A percentile compares a stretch with the other conserved stretches of the same genome.
Evolutionary conservation across 2,113 vertebrate genomes (phyloP).

Genomic region (Micronisus gabar): DNA sequence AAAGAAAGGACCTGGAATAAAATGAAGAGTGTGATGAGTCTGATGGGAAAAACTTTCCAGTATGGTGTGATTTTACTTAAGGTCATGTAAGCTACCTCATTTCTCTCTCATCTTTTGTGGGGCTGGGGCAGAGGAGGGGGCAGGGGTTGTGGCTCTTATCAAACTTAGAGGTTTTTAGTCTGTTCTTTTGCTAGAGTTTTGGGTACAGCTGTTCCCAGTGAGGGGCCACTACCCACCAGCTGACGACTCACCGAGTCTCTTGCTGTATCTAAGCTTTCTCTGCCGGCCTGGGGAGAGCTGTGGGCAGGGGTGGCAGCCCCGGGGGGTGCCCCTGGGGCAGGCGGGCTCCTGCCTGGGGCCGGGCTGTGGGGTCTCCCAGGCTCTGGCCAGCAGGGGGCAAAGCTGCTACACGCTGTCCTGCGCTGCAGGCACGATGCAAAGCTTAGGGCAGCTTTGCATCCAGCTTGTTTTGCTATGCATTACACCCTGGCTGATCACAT

Average conservation of each 20-base stretch:
- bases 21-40: neutral
- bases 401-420: neutral
- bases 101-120: neutral
- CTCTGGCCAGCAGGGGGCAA: slow-evolving; percentile 35
- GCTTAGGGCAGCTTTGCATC: too few species aligned
- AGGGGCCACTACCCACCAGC: neutral
- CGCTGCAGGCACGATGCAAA: rapidly evolving
- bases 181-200: neutral
- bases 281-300: rapidly evolving
- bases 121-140: neutral
- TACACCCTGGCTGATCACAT: rapidly evolving
- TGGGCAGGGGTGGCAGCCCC: neutral
- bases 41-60: neutral
- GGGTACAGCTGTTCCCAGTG: rapidly evolving
- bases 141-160: neutral
- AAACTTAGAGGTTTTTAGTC: neutral
- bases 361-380: neutral
- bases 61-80: neutral
- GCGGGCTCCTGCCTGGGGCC: neutral
- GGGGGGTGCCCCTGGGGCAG: rapidly evolving
- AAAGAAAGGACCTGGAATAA: neutral
- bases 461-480: neutral
- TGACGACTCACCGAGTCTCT: rapidly evolving
- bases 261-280: too few species aligned
- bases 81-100: rapidly evolving